Percentiles rank a stretch among this genome's conserved stretches.
Evolutionary conservation across 2,113 vertebrate genomes (phyloP).

Genomic region (Hiodon tergisus): DNA sequence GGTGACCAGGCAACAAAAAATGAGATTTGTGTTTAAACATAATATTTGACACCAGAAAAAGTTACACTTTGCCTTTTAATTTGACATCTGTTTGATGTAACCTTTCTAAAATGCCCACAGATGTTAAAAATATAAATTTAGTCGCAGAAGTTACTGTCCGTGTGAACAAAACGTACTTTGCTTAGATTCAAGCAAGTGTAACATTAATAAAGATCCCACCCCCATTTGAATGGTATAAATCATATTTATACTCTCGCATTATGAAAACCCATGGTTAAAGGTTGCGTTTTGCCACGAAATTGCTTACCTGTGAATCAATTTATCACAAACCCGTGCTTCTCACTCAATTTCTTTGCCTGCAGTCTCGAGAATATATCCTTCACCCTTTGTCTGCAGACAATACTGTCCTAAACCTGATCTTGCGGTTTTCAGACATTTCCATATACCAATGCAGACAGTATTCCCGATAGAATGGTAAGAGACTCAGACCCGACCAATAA

Average conservation of each 20-base stretch:
- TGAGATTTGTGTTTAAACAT: slow-evolving; percentile 82
- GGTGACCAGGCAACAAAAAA: slow-evolving; percentile 68
- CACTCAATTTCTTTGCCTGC: slow-evolving; percentile 75
- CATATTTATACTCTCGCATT: slow-evolving; percentile 70
- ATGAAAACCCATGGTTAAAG: slow-evolving; percentile 80
- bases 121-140: slow-evolving; percentile 52
- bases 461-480: slow-evolving; percentile 96
- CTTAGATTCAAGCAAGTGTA: slow-evolving; percentile 49
- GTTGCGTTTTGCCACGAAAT: slow-evolving; percentile 86
- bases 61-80: slow-evolving; percentile 51
- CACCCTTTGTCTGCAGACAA: slow-evolving; percentile 96
- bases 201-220: slow-evolving; percentile 68
- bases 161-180: slow-evolving; percentile 46
- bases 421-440: slow-evolving; percentile 93
- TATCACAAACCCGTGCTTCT: slow-evolving; percentile 85
- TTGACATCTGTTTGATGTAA: slow-evolving; percentile 54
- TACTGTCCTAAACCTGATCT: slow-evolving; percentile 97
- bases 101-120: slow-evolving; percentile 54
- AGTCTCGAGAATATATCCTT: slow-evolving; percentile 86
- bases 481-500: slow-evolving; percentile 94
- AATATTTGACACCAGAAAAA: slow-evolving; percentile 69
- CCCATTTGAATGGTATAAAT: slow-evolving; percentile 76
- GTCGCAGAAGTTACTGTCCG: slow-evolving; percentile 33
- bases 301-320: slow-evolving; percentile 98
- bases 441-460: slow-evolving; percentile 86